A percentile compares a stretch with the other conserved stretches of the same genome.
phyloP scores from a whole-genome alignment of 1,140 invertebrate species.

The Ceratoteleas bidentatus region DNA sequence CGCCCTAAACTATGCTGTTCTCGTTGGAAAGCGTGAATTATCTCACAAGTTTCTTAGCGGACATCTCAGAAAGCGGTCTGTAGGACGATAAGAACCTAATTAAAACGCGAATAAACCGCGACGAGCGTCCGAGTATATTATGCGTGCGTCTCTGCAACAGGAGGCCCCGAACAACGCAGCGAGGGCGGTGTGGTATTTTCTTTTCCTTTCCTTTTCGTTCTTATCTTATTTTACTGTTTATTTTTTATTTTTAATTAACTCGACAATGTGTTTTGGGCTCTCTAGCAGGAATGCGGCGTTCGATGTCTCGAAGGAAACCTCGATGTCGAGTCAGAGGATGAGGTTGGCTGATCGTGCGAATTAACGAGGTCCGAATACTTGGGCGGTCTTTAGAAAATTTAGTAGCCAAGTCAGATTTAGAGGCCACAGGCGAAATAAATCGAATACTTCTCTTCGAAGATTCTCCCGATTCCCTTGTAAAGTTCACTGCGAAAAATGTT shows the following conservation, averaged over 20 bases:
- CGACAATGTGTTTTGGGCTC: constrained; percentile 61
- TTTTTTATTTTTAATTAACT: constrained; percentile 66
- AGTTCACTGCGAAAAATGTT: constrained; percentile 65
- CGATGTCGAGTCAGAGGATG: constrained; percentile 63
- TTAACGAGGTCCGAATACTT: constrained; percentile 76
- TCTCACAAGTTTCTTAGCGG: constrained; percentile 50
- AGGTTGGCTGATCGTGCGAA: constrained; percentile 72
- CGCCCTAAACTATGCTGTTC: constrained; percentile 19
- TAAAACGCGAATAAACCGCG: constrained; percentile 66
- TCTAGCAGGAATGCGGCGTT: constrained; percentile 67
- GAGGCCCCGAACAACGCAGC: constrained; percentile 25
- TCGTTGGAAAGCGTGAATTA: constrained; percentile 56
- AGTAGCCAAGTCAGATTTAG: constrained; percentile 69
- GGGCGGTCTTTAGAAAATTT: constrained; percentile 70
- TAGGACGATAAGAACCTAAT: constrained; percentile 62
- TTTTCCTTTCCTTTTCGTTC: constrained; percentile 54
- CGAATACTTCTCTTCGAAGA: constrained; percentile 64
- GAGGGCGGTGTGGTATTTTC: constrained; percentile 29
- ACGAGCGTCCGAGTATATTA: constrained; percentile 47
- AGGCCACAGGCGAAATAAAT: constrained; percentile 68
- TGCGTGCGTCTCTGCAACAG: constrained; percentile 37
- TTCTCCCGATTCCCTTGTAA: constrained; percentile 52
- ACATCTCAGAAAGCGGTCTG: constrained; percentile 56
- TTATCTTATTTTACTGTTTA: constrained; percentile 46
- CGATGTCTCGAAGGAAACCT: constrained; percentile 67